Evolutionary conservation across 2,113 vertebrate genomes (phyloP).

Genomic region (Macaca nemestrina): DNA sequence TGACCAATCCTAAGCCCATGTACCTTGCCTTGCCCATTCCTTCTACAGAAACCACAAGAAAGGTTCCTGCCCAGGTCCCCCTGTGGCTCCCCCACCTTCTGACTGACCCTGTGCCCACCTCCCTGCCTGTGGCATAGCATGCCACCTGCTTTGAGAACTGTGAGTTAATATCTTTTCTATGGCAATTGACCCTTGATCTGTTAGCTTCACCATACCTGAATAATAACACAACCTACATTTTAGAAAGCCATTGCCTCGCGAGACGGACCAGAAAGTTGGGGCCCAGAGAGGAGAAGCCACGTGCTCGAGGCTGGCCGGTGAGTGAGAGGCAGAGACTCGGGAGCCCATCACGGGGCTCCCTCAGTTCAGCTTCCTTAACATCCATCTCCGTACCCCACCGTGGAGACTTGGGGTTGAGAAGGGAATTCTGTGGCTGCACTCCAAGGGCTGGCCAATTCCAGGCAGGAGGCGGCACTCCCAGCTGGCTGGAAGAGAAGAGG

Average conservation of each 20-base stretch:
- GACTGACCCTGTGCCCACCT: neutral
- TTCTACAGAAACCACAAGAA: neutral
- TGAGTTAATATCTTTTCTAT: neutral
- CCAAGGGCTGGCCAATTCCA: fast-evolving
- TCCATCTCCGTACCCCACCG: neutral
- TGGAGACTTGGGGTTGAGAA: neutral
- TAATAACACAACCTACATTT: neutral
- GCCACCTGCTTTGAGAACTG: neutral
- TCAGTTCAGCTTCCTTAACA: fast-evolving
- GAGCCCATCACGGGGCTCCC: too few species aligned
- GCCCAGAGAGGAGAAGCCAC: neutral
- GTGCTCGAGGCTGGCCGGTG: neutral
- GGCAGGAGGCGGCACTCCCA: too few species aligned
- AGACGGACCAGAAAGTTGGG: neutral
- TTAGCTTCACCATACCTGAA: neutral
- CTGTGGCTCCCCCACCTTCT: neutral
- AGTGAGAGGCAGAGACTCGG: neutral
- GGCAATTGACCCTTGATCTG: neutral
- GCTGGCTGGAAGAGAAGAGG: neutral
- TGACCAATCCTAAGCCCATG: neutral
- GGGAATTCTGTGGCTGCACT: neutral
- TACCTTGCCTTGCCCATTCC: neutral
- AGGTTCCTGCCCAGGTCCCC: neutral
- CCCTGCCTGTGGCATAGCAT: neutral
- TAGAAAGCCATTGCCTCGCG: fast-evolving